These are phyloP conservation scores for Nemoura dubitans DNA, from an alignment of 2,888 invertebrate genomes.

Conservation along the genomic window DNA sequence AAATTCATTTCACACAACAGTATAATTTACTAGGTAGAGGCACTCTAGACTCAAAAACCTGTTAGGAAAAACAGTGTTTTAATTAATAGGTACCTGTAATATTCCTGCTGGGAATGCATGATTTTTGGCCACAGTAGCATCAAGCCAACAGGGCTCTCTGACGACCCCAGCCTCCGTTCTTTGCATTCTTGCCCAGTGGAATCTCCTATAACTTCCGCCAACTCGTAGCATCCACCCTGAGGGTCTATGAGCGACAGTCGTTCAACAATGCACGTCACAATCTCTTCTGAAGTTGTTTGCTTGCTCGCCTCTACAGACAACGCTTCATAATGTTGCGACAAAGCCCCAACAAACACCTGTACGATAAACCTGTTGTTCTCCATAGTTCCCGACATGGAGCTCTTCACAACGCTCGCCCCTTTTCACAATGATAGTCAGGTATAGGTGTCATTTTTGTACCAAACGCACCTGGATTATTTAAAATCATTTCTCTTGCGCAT, in stretches of 20 bases:
- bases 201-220: slow-evolving; percentile 89
- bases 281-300: slow-evolving; percentile 90
- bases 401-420: slow-evolving; percentile 9
- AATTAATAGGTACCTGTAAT: slow-evolving; percentile 60
- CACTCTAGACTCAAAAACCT: too few species aligned
- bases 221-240: slow-evolving; percentile 74
- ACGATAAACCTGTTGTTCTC: slow-evolving; percentile 77
- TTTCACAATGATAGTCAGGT: slow-evolving; percentile 25
- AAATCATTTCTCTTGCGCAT: not conserved
- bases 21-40: too few species aligned
- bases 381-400: slow-evolving; percentile 46
- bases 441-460: not conserved
- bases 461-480: not conserved
- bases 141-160: slow-evolving; percentile 82
- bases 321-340: slow-evolving; percentile 88
- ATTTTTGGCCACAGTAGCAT: slow-evolving; percentile 85
- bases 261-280: slow-evolving; percentile 88
- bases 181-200: slow-evolving; percentile 91
- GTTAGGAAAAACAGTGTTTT: too few species aligned
- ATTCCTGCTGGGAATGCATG: slow-evolving; percentile 60
- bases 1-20: too few species aligned
- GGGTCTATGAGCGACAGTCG: slow-evolving; percentile 69
- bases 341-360: slow-evolving; percentile 88
- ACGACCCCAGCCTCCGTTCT: slow-evolving; percentile 84
- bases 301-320: slow-evolving; percentile 91